A percentile compares a stretch with the other conserved stretches of the same genome.
Conservation (phyloP, 2,888 invertebrate species). For the Tillus elongatus region DNA sequence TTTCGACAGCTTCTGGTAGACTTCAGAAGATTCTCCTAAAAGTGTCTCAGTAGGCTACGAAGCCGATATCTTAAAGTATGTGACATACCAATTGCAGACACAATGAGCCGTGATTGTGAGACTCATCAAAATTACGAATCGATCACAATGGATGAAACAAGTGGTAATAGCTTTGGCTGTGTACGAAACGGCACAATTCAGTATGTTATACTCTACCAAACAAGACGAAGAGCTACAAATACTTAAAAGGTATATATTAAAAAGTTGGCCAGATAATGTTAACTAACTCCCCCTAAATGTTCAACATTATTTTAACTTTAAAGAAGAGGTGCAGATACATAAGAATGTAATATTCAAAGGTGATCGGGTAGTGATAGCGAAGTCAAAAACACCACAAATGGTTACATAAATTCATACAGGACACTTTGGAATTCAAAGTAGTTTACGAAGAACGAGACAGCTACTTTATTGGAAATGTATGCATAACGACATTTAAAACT, state of each 20-base stretch:
- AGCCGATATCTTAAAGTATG: no score
- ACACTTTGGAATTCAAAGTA: no score
- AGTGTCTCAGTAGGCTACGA: no score
- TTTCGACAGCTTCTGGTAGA: no score
- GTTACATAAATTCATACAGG: neutral
- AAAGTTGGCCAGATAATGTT: constrained; percentile 7
- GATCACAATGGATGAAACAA: constrained; percentile 11
- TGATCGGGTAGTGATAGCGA: constrained; percentile 2
- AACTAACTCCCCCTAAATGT: constrained; percentile 1
- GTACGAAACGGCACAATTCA: neutral
- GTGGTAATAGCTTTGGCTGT: constrained; percentile 6
- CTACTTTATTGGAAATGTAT: constrained; percentile 9
- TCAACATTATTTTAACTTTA: constrained; percentile 9
- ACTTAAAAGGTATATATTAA: neutral
- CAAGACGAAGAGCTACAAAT: constrained; percentile 5
- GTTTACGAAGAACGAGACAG: constrained; percentile 9
- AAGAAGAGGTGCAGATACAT: no score
- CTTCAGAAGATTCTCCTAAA: no score
- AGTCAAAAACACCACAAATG: constrained; percentile 11
- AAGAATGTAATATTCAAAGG: constrained; percentile 8
- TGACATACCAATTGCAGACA: no score
- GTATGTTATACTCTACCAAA: neutral
- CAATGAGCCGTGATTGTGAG: constrained; percentile 7
- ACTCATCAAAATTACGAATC: neutral
- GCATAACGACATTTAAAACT: constrained; percentile 2